phyloP scores from a whole-genome alignment of 2,113 vertebrate genomes.

The Prunella fulvescens region DNA sequence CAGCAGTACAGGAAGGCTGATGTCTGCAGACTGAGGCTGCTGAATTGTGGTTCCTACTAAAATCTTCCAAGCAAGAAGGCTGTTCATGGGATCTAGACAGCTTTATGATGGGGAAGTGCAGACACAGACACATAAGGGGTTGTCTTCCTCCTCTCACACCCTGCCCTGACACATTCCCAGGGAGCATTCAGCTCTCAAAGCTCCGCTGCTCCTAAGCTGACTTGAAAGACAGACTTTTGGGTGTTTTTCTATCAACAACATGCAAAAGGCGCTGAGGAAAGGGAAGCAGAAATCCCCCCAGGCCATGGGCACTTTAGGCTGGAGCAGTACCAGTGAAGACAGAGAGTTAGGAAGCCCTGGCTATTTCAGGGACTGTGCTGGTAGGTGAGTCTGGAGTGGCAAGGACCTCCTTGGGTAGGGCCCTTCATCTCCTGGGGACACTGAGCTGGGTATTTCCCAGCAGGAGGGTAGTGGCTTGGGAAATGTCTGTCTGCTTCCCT shows the following conservation, averaged over 20 bases:
- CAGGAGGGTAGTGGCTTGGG: neutral
- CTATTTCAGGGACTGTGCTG: neutral
- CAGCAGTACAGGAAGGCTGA: neutral
- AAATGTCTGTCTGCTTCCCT: neutral
- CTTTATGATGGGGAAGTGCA: neutral
- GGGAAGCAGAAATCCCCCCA: neutral
- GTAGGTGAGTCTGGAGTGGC: neutral
- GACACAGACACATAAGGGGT: neutral
- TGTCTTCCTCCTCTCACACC: neutral
- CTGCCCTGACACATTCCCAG: neutral
- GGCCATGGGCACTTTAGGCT: neutral
- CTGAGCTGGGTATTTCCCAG: neutral
- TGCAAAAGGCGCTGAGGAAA: neutral
- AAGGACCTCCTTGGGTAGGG: neutral
- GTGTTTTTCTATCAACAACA: neutral
- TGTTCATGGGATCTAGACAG: neutral
- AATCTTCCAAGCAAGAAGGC: neutral
- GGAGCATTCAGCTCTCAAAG: neutral
- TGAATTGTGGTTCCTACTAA: rapidly evolving
- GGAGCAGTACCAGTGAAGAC: neutral
- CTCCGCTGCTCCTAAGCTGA: neutral
- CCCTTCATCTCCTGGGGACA: neutral
- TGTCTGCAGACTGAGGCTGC: neutral
- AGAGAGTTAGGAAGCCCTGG: neutral
- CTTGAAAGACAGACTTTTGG: neutral